These are phyloP conservation scores for Pygoscelis antarcticus DNA, from an alignment of 2,113 vertebrate genomes.

Conservation along the genomic window DNA sequence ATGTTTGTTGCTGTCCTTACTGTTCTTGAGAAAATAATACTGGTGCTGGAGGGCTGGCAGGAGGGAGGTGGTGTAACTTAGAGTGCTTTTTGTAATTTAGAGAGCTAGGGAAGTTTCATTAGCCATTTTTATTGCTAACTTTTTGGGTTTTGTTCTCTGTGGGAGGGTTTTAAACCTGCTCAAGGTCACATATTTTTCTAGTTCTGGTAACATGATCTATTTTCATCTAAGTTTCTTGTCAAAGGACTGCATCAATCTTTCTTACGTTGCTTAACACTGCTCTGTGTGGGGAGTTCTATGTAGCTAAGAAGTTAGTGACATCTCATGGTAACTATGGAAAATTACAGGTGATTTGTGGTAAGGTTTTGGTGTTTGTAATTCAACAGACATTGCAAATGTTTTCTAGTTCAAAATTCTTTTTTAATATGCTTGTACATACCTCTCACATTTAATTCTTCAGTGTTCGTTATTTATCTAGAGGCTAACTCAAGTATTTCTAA, in stretches of 20 bases:
- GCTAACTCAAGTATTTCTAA: background rate
- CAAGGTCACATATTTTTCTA: background rate
- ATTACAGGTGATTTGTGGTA: background rate
- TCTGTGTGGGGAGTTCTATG: background rate
- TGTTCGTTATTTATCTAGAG: background rate
- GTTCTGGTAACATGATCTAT: background rate
- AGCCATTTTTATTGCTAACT: background rate
- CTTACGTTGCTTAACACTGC: background rate
- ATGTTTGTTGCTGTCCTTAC: background rate
- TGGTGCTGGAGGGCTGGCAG: background rate
- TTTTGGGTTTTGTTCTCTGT: background rate
- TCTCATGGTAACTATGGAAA: constrained; percentile 53
- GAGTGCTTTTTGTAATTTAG: background rate
- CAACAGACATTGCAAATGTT: background rate
- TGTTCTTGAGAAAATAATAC: background rate
- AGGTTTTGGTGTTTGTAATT: background rate
- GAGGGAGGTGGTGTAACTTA: background rate
- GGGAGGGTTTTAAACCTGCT: background rate
- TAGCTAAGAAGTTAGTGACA: constrained; percentile 57
- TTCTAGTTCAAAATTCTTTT: background rate
- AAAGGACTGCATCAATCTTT: background rate
- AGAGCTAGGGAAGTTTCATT: background rate
- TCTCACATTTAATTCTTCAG: background rate
- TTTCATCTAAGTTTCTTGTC: background rate
- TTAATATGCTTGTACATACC: no score